These are phyloP conservation scores for Drosophila prolongata DNA, from an alignment of 2,888 invertebrate genomes.

Conservation along the genomic window DNA sequence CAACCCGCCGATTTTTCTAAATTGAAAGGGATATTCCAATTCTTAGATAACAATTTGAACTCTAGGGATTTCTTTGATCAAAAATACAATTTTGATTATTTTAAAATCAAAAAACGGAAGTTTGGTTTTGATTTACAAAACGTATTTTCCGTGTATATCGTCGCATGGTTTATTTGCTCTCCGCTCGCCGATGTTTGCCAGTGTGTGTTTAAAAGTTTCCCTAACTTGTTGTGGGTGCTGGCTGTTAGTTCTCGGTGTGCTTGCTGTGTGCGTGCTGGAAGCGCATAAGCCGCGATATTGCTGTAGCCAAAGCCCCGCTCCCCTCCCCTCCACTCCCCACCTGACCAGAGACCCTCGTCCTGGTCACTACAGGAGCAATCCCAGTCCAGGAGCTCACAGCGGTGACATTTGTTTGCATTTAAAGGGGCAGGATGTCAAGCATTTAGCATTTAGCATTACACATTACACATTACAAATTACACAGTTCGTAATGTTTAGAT, in stretches of 20 bases:
- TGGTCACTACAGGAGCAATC: conserved; percentile 14
- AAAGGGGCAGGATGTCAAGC: conserved; percentile 57
- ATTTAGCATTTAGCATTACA: conserved; percentile 76
- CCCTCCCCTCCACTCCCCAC: not conserved
- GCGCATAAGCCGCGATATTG: conserved; percentile 54
- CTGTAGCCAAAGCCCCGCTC: conserved; percentile 9
- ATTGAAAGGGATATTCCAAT: too few relatives aligned
- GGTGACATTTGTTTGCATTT: conserved; percentile 70
- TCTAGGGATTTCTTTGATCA: too few relatives aligned
- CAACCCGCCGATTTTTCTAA: too few relatives aligned
- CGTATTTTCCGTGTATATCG: conserved; percentile 25
- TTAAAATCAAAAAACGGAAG: too few relatives aligned
- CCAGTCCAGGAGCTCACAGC: conserved; percentile 24
- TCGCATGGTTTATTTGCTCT: conserved; percentile 43
- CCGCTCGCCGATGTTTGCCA: conserved; percentile 23
- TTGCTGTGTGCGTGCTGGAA: conserved; percentile 62
- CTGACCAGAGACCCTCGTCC: not conserved
- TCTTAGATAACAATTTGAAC: too few relatives aligned
- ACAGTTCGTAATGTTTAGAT: conserved; percentile 39
- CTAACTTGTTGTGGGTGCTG: conserved; percentile 55
- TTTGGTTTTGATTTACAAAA: too few relatives aligned
- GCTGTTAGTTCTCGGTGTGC: conserved; percentile 30
- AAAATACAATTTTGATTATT: not conserved
- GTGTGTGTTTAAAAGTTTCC: conserved; percentile 63
- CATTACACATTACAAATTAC: conserved; percentile 64